Conservation (phyloP, 2,797 vertebrate genomes). For the Sebastes reedi region DNA sequence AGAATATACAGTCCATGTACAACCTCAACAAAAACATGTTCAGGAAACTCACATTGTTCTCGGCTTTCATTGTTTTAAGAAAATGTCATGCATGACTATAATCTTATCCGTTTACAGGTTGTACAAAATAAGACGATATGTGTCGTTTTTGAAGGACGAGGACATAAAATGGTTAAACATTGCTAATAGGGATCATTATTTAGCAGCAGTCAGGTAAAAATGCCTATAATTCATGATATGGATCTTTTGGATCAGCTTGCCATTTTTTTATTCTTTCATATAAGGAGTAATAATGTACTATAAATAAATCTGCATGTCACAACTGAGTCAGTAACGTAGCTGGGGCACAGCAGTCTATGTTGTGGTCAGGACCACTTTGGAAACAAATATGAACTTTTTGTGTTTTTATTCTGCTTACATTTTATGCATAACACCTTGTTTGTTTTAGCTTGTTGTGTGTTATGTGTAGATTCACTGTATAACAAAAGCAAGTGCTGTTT, state of each 20-base stretch:
- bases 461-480: too few species aligned
- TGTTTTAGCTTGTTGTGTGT: too few species aligned
- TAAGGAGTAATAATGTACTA: neutral
- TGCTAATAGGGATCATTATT: neutral
- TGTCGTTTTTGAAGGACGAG: too few species aligned
- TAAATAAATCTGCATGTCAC: neutral
- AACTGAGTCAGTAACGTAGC: neutral
- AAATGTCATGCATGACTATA: too few species aligned
- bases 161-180: neutral
- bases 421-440: too few species aligned
- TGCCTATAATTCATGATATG: neutral
- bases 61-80: neutral
- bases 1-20: neutral
- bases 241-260: neutral
- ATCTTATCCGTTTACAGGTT: too few species aligned
- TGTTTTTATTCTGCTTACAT: neutral
- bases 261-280: neutral
- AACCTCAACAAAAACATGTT: neutral
- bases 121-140: too few species aligned
- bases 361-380: rapidly evolving
- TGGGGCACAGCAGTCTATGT: neutral
- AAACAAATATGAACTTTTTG: neutral
- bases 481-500: too few species aligned
- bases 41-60: neutral
- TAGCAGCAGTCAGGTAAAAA: neutral